Evolutionary conservation across 2,888 invertebrate species (phyloP).

Genomic region (Schizotus pectinicornis): DNA sequence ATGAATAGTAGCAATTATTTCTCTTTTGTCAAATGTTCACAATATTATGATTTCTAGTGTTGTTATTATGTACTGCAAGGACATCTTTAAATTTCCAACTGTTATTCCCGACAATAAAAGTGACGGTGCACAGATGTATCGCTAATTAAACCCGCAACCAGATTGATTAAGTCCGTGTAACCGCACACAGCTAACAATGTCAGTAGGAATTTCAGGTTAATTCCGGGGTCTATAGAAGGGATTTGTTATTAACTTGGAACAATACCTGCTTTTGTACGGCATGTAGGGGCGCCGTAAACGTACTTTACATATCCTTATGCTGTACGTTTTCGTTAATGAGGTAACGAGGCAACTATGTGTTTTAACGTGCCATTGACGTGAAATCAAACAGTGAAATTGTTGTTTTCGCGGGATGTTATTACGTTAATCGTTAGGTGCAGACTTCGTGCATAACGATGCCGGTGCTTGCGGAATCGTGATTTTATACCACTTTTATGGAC

Average conservation of each 20-base stretch:
- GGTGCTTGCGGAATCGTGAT: slow-evolving; percentile 6
- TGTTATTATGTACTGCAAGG: too few relatives aligned
- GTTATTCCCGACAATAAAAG: too few relatives aligned
- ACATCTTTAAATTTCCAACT: too few relatives aligned
- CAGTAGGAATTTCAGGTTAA: slow-evolving; percentile 27
- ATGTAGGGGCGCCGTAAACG: slow-evolving; percentile 7
- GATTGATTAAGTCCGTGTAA: slow-evolving; percentile 8
- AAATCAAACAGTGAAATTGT: slow-evolving; percentile 6
- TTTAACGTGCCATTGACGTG: not conserved
- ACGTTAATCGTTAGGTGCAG: slow-evolving; percentile 13
- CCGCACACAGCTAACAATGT: slow-evolving; percentile 25
- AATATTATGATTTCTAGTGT: too few relatives aligned
- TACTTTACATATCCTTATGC: slow-evolving; percentile 16
- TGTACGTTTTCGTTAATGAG: slow-evolving; percentile 12
- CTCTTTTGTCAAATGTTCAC: too few relatives aligned
- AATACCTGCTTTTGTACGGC: slow-evolving; percentile 19
- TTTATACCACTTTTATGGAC: slow-evolving; percentile 24
- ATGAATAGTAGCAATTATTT: too few relatives aligned
- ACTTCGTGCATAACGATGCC: slow-evolving; percentile 13
- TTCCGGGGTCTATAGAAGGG: slow-evolving; percentile 25
- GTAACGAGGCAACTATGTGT: not conserved
- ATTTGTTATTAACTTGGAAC: slow-evolving; percentile 32
- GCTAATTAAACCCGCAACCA: slow-evolving; percentile 18
- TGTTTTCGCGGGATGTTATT: slow-evolving; percentile 5
- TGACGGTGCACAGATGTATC: too few relatives aligned